Base-by-base conservation (phyloP, 2,888 invertebrate species). In the Lasioglossum pauxillum region DNA sequence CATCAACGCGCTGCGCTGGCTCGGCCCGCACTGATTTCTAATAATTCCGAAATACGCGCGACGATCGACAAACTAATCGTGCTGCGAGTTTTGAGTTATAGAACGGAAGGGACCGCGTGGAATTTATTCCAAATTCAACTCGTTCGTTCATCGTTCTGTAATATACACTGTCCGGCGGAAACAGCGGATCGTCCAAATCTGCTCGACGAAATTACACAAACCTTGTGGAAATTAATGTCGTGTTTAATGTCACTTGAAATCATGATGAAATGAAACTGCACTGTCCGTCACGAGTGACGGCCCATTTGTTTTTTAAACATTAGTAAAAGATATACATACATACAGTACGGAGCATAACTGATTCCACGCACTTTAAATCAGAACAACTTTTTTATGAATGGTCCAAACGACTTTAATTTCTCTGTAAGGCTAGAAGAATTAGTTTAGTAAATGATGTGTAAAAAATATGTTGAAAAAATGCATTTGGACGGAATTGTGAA, bases 1-100 rank as follows among this genome's bases (percentile, higher is more conserved):
- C 84, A 78, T 78, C 73, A 57, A 44, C 19, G 35, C 12, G 19
- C 49, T 1, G 46, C 67, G 35, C 31, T 10, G 35, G 23, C 2
- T 31, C 64, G 31, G 12, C 5, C 23, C 7, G 2, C n/a, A 67
- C 38, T 69, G 44, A 74, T 78, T 84, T 74, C 57, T 57, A n/a
- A 23, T 74, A 64, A 31, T 44, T 16, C 35, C 35, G 46, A 38
- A 67, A 57, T 67, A 44, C 53, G 8, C 19, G 14, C 5, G 19
- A 5, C n/a, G n/a, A 31, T 10, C 31, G 38, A 31, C 27, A 74
- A 67, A 46, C n/a, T 23, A 74, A 74, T 74, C 74, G 49, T 12
- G 35, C 3, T 0, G 35, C 35, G 27, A 5, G 16, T 10, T 53
- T 53, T 49, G 74, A 74, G 35, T 74, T 74, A 74, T 49, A 49